Conservation (phyloP, 2,888 invertebrate genomes). For the Crioceris asparagi region DNA sequence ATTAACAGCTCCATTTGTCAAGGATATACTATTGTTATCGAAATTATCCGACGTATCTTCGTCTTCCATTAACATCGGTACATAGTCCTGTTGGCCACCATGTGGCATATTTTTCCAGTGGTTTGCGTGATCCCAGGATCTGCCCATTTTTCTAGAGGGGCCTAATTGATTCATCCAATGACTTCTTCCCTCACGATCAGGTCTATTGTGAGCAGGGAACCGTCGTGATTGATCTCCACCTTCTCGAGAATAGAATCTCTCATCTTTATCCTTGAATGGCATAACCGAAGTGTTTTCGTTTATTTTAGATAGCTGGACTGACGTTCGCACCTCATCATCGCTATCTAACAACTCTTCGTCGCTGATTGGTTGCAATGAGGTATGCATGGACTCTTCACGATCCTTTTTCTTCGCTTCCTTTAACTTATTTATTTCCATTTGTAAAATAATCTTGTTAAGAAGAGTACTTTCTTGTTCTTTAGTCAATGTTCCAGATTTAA, state of each 20-base stretch:
- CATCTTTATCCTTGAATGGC: conserved; percentile 24
- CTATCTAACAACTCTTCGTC: conserved; percentile 35
- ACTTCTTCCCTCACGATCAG: conserved; percentile 38
- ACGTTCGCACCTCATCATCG: conserved; percentile 17
- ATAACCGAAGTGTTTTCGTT: conserved; percentile 10
- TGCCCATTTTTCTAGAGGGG: conserved; percentile 8
- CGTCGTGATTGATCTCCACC: too few species aligned
- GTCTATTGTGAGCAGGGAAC: conserved; percentile 12
- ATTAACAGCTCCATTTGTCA: conserved; percentile 35
- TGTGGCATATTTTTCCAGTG: conserved; percentile 9
- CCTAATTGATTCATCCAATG: conserved; percentile 13
- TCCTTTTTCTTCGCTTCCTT: conserved; percentile 67
- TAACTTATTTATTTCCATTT: conserved; percentile 66
- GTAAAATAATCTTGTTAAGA: conserved; percentile 65
- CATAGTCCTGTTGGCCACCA: too few species aligned
- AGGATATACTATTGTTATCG: too few species aligned
- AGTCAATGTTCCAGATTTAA: conserved; percentile 62
- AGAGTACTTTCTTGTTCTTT: conserved; percentile 64
- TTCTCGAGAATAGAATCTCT: too few species aligned
- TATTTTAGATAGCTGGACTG: conserved; percentile 11
- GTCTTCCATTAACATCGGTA: too few species aligned
- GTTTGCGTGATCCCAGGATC: conserved; percentile 13
- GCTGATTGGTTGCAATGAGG: conserved; percentile 34
- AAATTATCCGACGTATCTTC: too few species aligned
- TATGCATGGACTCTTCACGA: conserved; percentile 43